These are phyloP conservation scores for Druon quercuslanigerum DNA, from an alignment of 1,140 invertebrate genomes.

Conservation along the genomic window DNA sequence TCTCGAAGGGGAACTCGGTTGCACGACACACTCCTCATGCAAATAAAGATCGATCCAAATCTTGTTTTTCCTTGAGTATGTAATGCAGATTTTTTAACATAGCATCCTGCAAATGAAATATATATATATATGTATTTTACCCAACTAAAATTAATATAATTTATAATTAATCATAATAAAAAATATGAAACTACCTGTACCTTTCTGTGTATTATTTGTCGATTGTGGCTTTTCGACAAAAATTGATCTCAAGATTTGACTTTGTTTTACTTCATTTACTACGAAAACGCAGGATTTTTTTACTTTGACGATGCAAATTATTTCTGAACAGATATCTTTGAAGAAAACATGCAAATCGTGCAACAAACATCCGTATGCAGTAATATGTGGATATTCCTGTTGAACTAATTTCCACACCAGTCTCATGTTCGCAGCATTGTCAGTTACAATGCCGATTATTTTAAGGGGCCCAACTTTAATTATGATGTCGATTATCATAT, in stretches of 20 bases:
- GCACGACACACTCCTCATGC: not conserved
- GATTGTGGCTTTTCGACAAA: not conserved
- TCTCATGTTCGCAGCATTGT: too few relatives aligned
- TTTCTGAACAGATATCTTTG: too few relatives aligned
- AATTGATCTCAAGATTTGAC: not conserved
- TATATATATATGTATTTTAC: not conserved
- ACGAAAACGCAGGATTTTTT: not conserved
- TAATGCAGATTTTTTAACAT: not conserved
- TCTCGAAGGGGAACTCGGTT: not conserved
- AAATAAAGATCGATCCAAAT: not conserved
- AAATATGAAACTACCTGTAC: not conserved
- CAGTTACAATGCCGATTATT: too few relatives aligned
- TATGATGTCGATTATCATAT: too few relatives aligned
- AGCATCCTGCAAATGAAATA: not conserved
- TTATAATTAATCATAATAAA: not conserved
- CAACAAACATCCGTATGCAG: too few relatives aligned
- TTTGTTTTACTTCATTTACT: not conserved
- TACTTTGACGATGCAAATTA: not conserved
- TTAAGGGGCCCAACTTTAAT: too few relatives aligned
- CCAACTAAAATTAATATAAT: not conserved
- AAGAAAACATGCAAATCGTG: too few relatives aligned
- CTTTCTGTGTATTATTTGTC: not conserved
- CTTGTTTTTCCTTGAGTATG: not conserved
- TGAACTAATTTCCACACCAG: too few relatives aligned
- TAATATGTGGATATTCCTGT: too few relatives aligned